Conservation (phyloP, 2,888 invertebrate species). For the Drosophila neonasuta region DNA sequence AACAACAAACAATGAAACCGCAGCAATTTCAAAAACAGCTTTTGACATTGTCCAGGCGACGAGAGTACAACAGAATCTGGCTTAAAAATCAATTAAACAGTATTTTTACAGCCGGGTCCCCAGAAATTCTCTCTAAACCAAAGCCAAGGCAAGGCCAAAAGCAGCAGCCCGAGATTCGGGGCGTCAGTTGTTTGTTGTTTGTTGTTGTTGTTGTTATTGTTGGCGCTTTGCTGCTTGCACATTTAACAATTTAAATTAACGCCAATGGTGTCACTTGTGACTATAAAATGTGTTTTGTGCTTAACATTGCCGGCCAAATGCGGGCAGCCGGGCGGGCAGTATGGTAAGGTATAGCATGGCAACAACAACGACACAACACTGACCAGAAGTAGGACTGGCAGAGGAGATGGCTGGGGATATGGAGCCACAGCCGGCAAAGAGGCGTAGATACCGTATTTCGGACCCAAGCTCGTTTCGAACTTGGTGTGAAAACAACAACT, state of each 20-base stretch:
- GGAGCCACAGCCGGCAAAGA: constrained; percentile 7
- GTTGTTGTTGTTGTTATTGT: constrained; percentile 35
- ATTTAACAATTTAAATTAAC: constrained; percentile 80
- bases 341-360: neutral
- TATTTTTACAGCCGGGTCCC: constrained; percentile 63
- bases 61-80: constrained; percentile 67
- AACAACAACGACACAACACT: constrained; percentile 16
- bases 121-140: constrained; percentile 37
- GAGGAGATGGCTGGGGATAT: neutral
- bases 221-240: constrained; percentile 58
- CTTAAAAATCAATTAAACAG: constrained; percentile 77
- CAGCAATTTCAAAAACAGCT: constrained; percentile 74
- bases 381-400: constrained; percentile 28
- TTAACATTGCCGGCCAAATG: constrained; percentile 64
- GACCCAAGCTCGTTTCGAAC: constrained; percentile 49
- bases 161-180: constrained; percentile 59
- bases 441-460: neutral
- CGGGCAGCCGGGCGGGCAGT: constrained; percentile 43
- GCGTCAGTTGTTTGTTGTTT: constrained; percentile 44
- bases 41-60: constrained; percentile 73
- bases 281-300: constrained; percentile 74
- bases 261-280: constrained; percentile 80
- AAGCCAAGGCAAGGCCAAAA: constrained; percentile 38
- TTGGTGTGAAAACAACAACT: constrained; percentile 77
- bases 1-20: constrained; percentile 44